Base-by-base conservation (phyloP, 1,140 invertebrate genomes). In the Drosophila lacteicornis region DNA sequence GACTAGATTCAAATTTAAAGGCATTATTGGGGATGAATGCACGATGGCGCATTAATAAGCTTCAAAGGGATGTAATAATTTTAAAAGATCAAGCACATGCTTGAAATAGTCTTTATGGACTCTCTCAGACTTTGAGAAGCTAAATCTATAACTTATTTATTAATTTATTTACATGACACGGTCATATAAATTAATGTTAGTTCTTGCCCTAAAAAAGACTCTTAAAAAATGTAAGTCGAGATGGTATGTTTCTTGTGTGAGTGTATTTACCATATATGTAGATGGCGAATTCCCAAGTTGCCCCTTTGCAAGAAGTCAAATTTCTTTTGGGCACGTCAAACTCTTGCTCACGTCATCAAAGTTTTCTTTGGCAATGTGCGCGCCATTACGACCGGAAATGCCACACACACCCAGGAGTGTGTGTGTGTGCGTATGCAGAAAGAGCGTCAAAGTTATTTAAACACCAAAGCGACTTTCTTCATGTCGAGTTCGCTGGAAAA, bases 401-500 rank as follows among this genome's bases (percentile, higher is more conserved):
- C 62, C 78, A 45, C 75, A 80, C 40, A 19, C 11, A 12, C 53
- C n/a, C 17, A 59, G n/a, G 45, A 59, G 57, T 22, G 9, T 33
- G 58, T 9, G 2, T 22, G 9, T 33, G 58, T 17, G 57, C 76
- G 43, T 55, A 77, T 70, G 62, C 17, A 79, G 60, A 69, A 77
- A 77, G 68, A 67, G 73, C 83, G 83, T 80, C 83, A 87, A 88
- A 87, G 84, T 88, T 87, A 83, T 87, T 87, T 88, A 84, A 84
- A 87, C 80, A 75, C 68, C 80, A 67, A 63, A 59, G 65, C 60
- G 19, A 63, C 65, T 55, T 59, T 61, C 63, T 56, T 46, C 65
- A 66, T 43, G 43, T 71, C 59, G 38, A 63, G 60, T 62, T 79
- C 17, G 27, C 25, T 19, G 22, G 33, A 68, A 55, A 66, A 63